Evolutionary conservation across 2,888 invertebrate genomes (phyloP).

Genomic region (Halictus quadricinctus): DNA sequence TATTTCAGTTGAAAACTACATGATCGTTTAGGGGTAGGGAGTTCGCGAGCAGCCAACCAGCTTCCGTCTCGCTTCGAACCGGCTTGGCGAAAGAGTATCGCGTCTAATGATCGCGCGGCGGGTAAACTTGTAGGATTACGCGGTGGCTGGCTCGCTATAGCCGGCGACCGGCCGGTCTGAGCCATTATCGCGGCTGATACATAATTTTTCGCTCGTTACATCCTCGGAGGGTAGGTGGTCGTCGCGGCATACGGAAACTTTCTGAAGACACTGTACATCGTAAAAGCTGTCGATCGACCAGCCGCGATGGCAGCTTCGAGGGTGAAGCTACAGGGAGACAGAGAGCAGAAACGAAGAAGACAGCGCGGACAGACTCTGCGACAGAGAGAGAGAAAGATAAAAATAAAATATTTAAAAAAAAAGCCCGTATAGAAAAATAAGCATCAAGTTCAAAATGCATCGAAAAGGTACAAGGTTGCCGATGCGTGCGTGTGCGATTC

Average conservation of each 20-base stretch:
- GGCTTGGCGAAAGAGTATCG: background rate
- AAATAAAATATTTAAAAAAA: background rate
- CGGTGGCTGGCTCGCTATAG: background rate
- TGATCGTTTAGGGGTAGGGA: too few relatives aligned
- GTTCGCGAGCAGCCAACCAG: background rate
- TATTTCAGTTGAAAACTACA: too few relatives aligned
- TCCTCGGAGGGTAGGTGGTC: background rate
- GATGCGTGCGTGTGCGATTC: conserved; percentile 12
- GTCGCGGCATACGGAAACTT: background rate
- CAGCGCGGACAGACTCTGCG: background rate
- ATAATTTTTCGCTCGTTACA: background rate
- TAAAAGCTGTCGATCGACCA: conserved; percentile 18
- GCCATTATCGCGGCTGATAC: background rate
- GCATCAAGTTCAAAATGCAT: conserved; percentile 2
- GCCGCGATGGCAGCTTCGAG: conserved; percentile 6
- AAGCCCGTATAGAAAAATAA: background rate
- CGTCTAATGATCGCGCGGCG: background rate
- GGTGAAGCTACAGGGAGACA: conserved; percentile 3
- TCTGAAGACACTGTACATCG: background rate
- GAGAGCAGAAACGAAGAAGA: background rate
- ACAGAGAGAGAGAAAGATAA: background rate
- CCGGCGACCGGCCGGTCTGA: background rate
- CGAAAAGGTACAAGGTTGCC: conserved; percentile 17
- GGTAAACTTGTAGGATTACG: background rate
- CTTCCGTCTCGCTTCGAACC: background rate